phyloP scores from a whole-genome alignment of 2,113 vertebrate genomes.

The Trematomus loennbergii region DNA sequence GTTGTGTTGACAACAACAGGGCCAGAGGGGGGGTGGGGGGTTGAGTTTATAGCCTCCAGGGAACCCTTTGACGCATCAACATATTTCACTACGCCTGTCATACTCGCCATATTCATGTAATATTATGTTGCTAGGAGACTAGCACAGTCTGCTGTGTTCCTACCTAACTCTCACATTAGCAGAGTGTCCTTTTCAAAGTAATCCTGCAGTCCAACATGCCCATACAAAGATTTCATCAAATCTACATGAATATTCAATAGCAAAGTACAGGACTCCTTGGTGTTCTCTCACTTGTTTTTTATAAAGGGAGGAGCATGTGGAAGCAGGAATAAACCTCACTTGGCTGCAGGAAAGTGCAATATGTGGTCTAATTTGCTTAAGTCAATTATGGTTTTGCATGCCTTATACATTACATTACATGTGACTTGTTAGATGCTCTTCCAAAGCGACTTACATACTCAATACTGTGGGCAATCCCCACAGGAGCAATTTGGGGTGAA shows the following conservation, averaged over 20 bases:
- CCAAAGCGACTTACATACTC: too few species aligned
- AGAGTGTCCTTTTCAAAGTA: slow-evolving; percentile 24
- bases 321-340: neutral
- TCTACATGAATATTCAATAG: neutral
- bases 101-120: slow-evolving; percentile 41
- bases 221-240: slow-evolving; percentile 10
- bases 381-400: neutral
- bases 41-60: slow-evolving; percentile 25
- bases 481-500: too few species aligned
- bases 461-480: too few species aligned
- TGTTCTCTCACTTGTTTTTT: slow-evolving; percentile 9
- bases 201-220: slow-evolving; percentile 27
- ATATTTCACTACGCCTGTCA: slow-evolving; percentile 67
- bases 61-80: slow-evolving; percentile 51
- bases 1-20: neutral
- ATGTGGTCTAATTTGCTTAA: neutral
- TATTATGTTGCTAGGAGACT: slow-evolving; percentile 77
- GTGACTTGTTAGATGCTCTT: too few species aligned
- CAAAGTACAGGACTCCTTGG: too few species aligned
- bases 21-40: neutral
- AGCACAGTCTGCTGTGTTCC: slow-evolving; percentile 40
- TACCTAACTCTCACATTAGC: slow-evolving; percentile 26
- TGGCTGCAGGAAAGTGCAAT: slow-evolving; percentile 6
- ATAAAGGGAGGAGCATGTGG: neutral
- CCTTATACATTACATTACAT: too few species aligned